Evolutionary conservation across 2,113 vertebrate genomes (phyloP).

Genomic region (Corvus cornix): DNA sequence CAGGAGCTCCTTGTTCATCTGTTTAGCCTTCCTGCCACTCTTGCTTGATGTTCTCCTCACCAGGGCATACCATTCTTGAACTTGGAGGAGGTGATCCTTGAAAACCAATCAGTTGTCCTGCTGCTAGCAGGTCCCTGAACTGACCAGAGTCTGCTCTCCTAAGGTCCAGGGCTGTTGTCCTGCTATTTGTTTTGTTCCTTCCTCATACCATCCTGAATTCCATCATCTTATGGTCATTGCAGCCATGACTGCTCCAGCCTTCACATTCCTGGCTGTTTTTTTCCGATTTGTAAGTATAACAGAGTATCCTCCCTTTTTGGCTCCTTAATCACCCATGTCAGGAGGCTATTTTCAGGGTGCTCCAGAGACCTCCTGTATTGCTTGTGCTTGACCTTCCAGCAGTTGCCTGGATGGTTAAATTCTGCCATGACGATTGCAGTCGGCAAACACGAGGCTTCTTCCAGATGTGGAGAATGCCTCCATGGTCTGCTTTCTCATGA

Average conservation of each 20-base stretch:
- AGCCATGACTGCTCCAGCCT: background rate
- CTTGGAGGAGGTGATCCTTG: background rate
- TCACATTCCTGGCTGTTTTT: background rate
- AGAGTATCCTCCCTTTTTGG: background rate
- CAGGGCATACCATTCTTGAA: background rate
- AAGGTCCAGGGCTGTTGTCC: background rate
- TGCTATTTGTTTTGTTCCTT: background rate
- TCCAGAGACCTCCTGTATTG: background rate
- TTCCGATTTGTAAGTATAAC: background rate
- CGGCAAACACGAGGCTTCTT: background rate
- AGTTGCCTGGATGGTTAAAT: background rate
- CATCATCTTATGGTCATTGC: background rate
- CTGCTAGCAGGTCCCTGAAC: background rate
- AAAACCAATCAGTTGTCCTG: background rate
- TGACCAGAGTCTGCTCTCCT: background rate
- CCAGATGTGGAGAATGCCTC: background rate
- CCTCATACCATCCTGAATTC: background rate
- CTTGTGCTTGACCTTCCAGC: background rate
- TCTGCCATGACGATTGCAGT: background rate
- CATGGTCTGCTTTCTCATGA: background rate
- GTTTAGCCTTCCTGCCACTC: background rate
- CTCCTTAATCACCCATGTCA: background rate
- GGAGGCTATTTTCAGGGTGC: background rate
- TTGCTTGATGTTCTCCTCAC: background rate
- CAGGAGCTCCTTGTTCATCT: background rate